Percentiles rank a stretch among this genome's conserved stretches.
Evolutionary conservation across 2,888 invertebrate species (phyloP).

Genomic region (Andrena praecox): DNA sequence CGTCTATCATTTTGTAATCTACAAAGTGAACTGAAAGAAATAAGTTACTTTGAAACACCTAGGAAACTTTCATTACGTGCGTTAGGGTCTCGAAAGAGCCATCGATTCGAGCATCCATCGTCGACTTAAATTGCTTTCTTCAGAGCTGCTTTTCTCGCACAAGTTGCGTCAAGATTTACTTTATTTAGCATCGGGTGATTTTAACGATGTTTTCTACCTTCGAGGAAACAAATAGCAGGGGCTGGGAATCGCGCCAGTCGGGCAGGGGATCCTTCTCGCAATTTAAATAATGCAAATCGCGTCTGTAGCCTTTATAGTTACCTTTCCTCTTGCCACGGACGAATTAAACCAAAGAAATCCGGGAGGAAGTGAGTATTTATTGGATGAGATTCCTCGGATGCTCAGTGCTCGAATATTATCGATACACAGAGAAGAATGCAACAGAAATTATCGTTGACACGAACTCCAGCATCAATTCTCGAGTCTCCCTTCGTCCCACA

Average conservation of each 20-base stretch:
- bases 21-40: too few species aligned
- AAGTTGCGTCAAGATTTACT: neutral
- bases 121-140: too few species aligned
- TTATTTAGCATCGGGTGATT: conserved; percentile 7
- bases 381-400: too few species aligned
- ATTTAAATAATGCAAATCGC: conserved; percentile 59
- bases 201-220: conserved; percentile 19
- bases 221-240: conserved; percentile 22
- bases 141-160: too few species aligned
- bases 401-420: too few species aligned
- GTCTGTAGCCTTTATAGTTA: neutral
- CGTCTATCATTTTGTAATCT: too few species aligned
- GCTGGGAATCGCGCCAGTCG: conserved; percentile 28
- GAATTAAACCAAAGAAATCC: neutral
- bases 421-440: too few species aligned
- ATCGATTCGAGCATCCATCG: neutral
- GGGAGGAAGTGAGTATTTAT: neutral
- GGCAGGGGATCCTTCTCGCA: conserved; percentile 21
- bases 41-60: too few species aligned
- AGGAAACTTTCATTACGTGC: too few species aligned
- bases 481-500: neutral
- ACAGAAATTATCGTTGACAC: too few species aligned
- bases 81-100: too few species aligned
- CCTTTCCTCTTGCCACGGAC: neutral
- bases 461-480: neutral